Conservation (phyloP, 2,113 vertebrate species). For the Zeus faber region DNA sequence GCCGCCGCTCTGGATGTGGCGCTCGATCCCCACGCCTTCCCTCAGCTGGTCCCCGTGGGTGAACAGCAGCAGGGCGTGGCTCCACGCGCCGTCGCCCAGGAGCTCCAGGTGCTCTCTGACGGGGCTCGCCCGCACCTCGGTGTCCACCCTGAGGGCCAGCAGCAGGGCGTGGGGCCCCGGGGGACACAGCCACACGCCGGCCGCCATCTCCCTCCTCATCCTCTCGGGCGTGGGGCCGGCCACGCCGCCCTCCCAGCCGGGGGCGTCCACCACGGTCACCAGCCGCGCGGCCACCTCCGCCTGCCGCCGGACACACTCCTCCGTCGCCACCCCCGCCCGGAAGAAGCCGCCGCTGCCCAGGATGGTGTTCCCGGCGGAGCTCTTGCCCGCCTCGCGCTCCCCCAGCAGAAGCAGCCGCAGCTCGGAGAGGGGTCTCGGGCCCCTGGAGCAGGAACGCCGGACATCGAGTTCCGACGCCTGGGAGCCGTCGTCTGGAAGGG, state of each 20-base stretch:
- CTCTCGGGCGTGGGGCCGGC: slow-evolving; percentile 64
- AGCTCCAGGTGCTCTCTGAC: slow-evolving; percentile 68
- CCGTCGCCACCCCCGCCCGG: slow-evolving; percentile 46
- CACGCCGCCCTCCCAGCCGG: slow-evolving; percentile 68
- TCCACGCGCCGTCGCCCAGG: slow-evolving; percentile 68
- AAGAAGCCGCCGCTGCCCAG: slow-evolving; percentile 49
- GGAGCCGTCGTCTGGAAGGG: slow-evolving; percentile 47
- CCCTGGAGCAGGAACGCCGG: slow-evolving; percentile 60
- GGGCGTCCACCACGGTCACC: slow-evolving; percentile 71
- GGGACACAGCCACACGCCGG: slow-evolving; percentile 58
- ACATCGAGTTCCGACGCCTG: slow-evolving; percentile 52
- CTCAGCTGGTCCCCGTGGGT: slow-evolving; percentile 73
- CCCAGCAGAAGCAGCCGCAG: slow-evolving; percentile 70
- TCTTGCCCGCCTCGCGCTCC: slow-evolving; percentile 76
- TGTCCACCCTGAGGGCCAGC: slow-evolving; percentile 66
- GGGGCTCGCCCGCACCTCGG: slow-evolving; percentile 43
- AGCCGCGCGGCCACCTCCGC: slow-evolving; percentile 56
- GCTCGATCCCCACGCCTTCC: slow-evolving; percentile 66
- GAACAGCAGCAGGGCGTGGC: slow-evolving; percentile 66
- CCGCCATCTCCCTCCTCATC: slow-evolving; percentile 64
- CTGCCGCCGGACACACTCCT: slow-evolving; percentile 66
- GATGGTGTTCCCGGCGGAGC: slow-evolving; percentile 65
- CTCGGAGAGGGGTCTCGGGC: slow-evolving; percentile 57
- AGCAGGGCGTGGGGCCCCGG: slow-evolving; percentile 72
- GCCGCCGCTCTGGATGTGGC: slow-evolving; percentile 68